Conservation (phyloP, 2,113 vertebrate genomes). For the Silurus asotus region DNA sequence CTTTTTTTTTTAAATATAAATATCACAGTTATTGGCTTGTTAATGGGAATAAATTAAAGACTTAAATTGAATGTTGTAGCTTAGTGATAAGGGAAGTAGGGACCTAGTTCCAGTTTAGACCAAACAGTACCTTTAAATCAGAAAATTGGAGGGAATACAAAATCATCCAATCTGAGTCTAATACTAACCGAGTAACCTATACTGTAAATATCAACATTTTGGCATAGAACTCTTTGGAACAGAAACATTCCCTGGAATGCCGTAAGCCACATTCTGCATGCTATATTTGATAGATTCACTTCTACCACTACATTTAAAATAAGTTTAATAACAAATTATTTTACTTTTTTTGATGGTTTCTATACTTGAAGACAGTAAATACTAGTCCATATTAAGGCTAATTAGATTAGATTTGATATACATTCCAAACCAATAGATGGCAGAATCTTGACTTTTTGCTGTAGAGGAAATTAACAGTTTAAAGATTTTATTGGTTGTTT, state of each 20-base stretch:
- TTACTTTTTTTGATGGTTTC: background rate
- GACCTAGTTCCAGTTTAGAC: background rate
- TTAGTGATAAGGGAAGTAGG: background rate
- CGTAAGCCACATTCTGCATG: background rate
- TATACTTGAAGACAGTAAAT: too few species aligned
- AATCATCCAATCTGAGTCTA: background rate
- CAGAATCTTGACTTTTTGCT: background rate
- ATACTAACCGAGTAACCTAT: background rate
- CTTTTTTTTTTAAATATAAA: background rate
- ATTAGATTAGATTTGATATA: background rate
- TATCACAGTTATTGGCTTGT: background rate
- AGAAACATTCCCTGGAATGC: too few species aligned
- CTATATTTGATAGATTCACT: too few species aligned
- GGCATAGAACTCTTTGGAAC: too few species aligned
- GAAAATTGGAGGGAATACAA: background rate
- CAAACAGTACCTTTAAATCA: background rate
- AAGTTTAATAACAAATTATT: too few species aligned
- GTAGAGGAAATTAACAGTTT: background rate
- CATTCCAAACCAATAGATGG: background rate
- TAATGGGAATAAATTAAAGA: background rate
- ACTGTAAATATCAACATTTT: too few species aligned
- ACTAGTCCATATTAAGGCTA: background rate
- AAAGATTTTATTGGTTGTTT: background rate
- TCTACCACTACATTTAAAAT: too few species aligned
- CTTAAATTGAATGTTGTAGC: background rate